Evolutionary conservation across 2,113 vertebrate species (phyloP).

Genomic region (Dryoscopus gambensis): DNA sequence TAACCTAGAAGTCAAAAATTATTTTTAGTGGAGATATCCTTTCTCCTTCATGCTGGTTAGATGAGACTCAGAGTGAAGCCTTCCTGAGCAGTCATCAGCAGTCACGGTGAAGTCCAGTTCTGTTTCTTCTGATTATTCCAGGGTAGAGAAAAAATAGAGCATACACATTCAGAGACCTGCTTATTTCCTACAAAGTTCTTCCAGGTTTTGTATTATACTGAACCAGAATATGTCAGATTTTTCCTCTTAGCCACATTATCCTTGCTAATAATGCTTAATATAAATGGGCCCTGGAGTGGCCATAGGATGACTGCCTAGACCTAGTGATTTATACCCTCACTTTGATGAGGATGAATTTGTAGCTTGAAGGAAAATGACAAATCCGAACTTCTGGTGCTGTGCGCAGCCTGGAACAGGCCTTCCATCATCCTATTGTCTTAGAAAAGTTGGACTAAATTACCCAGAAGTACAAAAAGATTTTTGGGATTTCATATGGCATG

Average conservation of each 20-base stretch:
- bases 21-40: background rate
- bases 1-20: background rate
- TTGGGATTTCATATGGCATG: background rate
- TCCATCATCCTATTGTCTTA: background rate
- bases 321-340: background rate
- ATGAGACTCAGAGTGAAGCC: background rate
- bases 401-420: background rate
- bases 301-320: background rate
- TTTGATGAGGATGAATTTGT: background rate
- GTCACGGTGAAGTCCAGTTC: background rate
- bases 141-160: background rate
- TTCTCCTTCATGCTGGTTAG: background rate
- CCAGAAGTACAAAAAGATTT: background rate
- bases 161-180: background rate
- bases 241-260: background rate
- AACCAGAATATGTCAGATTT: background rate
- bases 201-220: background rate
- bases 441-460: background rate
- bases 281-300: background rate
- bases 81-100: background rate
- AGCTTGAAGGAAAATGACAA: background rate
- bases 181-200: background rate
- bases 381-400: background rate
- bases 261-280: background rate
- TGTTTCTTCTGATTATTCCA: background rate